Conservation (phyloP, 1,140 invertebrate genomes). For the Rhynchophorus ferrugineus region DNA sequence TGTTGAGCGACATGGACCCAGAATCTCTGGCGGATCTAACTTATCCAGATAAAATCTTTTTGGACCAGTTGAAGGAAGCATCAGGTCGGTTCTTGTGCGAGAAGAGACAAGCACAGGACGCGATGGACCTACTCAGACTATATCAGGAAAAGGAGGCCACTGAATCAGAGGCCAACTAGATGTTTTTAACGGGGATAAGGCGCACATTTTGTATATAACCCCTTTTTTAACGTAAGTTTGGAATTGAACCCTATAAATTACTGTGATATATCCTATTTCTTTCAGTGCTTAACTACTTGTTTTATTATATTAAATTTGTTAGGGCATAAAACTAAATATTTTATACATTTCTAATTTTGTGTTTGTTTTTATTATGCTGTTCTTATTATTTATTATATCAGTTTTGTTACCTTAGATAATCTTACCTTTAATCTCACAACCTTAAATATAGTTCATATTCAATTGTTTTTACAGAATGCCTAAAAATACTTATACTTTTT, state of each 20-base stretch:
- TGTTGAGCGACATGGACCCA: constrained; percentile 78
- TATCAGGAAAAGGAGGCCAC: constrained; percentile 39
- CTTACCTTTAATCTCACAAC: too few relatives aligned
- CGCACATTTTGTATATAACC: constrained; percentile 8
- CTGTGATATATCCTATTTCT: too few relatives aligned
- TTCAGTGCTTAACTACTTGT: too few relatives aligned
- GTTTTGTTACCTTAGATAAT: too few relatives aligned
- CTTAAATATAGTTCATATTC: too few relatives aligned
- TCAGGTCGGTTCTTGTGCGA: constrained; percentile 71
- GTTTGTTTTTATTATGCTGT: too few relatives aligned
- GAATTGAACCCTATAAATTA: background rate
- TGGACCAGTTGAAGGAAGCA: constrained; percentile 75
- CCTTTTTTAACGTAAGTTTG: constrained; percentile 24
- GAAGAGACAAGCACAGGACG: constrained; percentile 75
- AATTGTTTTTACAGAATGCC: too few relatives aligned
- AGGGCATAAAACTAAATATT: too few relatives aligned
- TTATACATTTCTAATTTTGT: too few relatives aligned
- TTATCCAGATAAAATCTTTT: constrained; percentile 67
- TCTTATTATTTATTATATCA: too few relatives aligned
- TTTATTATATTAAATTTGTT: too few relatives aligned
- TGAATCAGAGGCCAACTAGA: constrained; percentile 30
- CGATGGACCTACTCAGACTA: constrained; percentile 62
- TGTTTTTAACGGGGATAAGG: constrained; percentile 7
- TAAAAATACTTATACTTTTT: too few relatives aligned
- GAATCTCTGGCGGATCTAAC: constrained; percentile 73